Evolutionary conservation across 1,140 invertebrate genomes (phyloP).

Genomic region (Ladona fulva): DNA sequence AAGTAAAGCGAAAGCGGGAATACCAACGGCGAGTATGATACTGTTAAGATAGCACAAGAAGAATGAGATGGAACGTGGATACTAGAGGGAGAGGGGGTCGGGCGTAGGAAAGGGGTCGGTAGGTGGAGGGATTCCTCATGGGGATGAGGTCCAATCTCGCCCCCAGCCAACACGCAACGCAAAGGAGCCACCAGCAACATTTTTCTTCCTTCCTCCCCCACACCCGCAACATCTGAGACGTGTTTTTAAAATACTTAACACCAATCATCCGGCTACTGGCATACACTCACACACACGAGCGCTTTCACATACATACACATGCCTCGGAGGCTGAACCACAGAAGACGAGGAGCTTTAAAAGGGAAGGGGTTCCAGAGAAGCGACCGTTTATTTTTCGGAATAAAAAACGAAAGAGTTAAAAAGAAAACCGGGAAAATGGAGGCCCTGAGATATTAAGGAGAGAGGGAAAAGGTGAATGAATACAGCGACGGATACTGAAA

Average conservation of each 20-base stretch:
- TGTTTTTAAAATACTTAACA: constrained; percentile 11
- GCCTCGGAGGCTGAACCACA: background rate
- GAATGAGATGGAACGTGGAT: background rate
- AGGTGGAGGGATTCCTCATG: background rate
- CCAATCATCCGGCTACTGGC: constrained; percentile 6
- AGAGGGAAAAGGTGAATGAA: background rate
- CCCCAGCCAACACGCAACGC: background rate
- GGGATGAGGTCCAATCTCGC: background rate
- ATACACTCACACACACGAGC: background rate
- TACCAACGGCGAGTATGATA: background rate
- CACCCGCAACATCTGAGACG: background rate
- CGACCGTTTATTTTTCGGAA: background rate
- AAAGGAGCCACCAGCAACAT: background rate
- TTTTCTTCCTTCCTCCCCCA: background rate
- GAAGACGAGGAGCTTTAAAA: background rate
- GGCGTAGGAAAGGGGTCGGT: background rate
- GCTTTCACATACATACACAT: background rate
- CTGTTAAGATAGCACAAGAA: background rate
- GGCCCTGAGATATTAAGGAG: background rate
- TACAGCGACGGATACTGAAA: background rate
- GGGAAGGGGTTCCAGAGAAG: background rate
- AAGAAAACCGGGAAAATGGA: background rate
- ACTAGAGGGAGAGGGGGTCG: background rate
- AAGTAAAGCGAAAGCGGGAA: background rate
- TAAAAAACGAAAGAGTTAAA: background rate